These are phyloP conservation scores for Labeo calbasu DNA, from an alignment of 2,797 vertebrate species.

Conservation along the genomic window DNA sequence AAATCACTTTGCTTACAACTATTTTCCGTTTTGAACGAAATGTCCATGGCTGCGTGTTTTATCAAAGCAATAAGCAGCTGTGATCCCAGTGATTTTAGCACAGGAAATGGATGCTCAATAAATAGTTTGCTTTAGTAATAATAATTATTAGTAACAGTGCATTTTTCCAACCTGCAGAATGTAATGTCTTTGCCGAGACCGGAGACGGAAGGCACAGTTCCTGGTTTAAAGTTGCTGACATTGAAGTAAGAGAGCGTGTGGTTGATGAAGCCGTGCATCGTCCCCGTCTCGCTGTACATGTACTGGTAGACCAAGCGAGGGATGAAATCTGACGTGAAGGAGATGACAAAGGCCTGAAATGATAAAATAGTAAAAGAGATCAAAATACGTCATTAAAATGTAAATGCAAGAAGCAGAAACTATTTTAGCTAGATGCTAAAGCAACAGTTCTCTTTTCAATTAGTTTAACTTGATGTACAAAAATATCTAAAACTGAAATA, in stretches of 20 bases:
- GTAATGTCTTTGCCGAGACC: slow-evolving; percentile 77
- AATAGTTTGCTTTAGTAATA: not conserved
- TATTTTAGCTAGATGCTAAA: not conserved
- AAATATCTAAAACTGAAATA: not conserved
- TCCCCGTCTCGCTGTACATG: slow-evolving; percentile 90
- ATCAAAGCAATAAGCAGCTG: not conserved
- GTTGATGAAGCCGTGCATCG: slow-evolving; percentile 96
- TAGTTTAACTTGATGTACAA: not conserved
- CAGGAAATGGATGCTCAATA: not conserved
- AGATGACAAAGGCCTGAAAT: slow-evolving; percentile 93
- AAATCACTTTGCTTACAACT: not conserved
- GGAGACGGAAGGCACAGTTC: slow-evolving; percentile 82
- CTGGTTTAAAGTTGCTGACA: slow-evolving; percentile 88
- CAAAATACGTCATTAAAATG: not conserved
- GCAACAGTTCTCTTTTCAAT: not conserved
- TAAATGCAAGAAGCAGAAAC: too few species aligned
- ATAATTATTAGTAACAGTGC: not conserved
- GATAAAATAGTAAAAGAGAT: not conserved
- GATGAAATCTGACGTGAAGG: slow-evolving; percentile 97
- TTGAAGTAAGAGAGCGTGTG: slow-evolving; percentile 98
- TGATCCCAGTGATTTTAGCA: not conserved
- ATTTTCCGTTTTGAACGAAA: not conserved
- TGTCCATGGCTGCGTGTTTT: not conserved
- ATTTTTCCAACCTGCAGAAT: slow-evolving; percentile 85
- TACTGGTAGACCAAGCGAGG: slow-evolving; percentile 97